Conservation (phyloP, 2,113 vertebrate genomes). For the Lutjanus erythropterus region DNA sequence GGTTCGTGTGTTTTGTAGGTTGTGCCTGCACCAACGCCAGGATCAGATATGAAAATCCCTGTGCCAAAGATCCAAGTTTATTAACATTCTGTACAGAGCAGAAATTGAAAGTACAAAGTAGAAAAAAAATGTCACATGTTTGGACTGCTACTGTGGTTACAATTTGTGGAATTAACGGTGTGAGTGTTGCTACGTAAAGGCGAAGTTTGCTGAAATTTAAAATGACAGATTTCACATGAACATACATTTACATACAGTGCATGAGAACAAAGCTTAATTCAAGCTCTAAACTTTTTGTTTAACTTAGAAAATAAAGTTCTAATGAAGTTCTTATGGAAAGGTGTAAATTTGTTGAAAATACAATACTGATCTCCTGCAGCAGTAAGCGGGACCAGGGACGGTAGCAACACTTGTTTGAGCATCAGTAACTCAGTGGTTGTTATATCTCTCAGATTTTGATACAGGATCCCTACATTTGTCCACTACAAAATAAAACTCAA, state of each 20-base stretch:
- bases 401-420: no score
- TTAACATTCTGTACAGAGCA: background rate
- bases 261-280: slow-evolving; percentile 1
- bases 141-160: background rate
- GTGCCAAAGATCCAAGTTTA: slow-evolving; percentile 30
- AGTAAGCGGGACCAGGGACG: no score
- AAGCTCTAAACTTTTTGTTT: no score
- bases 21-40: slow-evolving; percentile 52
- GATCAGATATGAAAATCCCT: slow-evolving; percentile 57
- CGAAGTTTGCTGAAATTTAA: background rate
- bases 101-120: background rate
- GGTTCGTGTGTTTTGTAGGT: slow-evolving; percentile 49
- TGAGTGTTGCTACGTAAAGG: background rate
- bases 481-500: no score
- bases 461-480: no score
- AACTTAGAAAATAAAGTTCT: background rate
- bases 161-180: background rate
- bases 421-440: no score
- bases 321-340: no score
- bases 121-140: slow-evolving; percentile 22
- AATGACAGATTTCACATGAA: background rate
- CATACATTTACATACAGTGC: background rate
- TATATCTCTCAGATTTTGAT: no score
- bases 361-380: no score
- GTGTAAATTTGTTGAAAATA: no score